phyloP scores from a whole-genome alignment of 1,140 invertebrate species.

The Nebria ingens region DNA sequence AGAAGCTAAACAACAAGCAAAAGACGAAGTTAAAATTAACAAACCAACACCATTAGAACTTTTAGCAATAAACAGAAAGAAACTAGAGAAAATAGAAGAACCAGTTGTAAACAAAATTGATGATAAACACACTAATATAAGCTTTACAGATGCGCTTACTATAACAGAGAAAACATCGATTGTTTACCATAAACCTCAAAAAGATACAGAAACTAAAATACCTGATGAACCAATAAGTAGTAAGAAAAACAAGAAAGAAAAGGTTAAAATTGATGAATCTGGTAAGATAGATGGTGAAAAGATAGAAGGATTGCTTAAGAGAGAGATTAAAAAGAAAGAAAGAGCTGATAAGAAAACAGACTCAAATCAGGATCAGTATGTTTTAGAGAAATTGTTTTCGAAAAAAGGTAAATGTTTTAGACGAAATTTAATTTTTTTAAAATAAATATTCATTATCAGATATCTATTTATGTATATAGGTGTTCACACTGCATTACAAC shows the following conservation, averaged over 20 bases:
- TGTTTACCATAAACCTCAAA: conserved; percentile 28
- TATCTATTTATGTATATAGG: conserved; percentile 20
- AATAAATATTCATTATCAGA: neutral
- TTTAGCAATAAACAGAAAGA: conserved; percentile 27
- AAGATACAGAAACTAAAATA: conserved; percentile 15
- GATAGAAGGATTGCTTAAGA: conserved; percentile 29
- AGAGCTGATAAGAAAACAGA: conserved; percentile 8
- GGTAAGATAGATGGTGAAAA: conserved; percentile 30
- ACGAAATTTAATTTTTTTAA: neutral
- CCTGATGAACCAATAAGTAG: conserved; percentile 24
- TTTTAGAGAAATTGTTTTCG: conserved; percentile 46
- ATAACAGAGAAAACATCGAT: conserved; percentile 42
- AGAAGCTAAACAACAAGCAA: conserved; percentile 22
- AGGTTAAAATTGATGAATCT: conserved; percentile 27
- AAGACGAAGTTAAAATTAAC: conserved; percentile 33
- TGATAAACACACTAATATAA: conserved; percentile 38
- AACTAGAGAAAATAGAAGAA: conserved; percentile 24
- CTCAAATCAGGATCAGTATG: conserved; percentile 40
- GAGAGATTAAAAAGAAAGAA: conserved; percentile 24
- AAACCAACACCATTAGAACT: conserved; percentile 24
- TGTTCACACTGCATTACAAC: conserved; percentile 45
- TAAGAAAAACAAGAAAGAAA: conserved; percentile 30
- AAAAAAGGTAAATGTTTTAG: too few relatives aligned
- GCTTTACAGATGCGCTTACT: conserved; percentile 42
- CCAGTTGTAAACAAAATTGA: conserved; percentile 39